Evolutionary conservation across 2,888 invertebrate species (phyloP).

Genomic region (Patella pellucida): DNA sequence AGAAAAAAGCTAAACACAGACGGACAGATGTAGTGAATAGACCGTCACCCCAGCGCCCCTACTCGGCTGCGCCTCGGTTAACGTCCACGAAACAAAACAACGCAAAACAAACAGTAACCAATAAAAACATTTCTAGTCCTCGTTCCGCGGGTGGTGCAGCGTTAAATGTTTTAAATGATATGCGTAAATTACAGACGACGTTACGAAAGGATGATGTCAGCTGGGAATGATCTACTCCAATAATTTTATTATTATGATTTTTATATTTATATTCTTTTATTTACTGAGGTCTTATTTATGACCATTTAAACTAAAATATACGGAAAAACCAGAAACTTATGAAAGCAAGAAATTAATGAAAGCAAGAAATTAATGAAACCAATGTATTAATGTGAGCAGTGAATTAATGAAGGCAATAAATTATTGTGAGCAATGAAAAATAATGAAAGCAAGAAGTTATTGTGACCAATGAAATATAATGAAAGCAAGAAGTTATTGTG

Average conservation of each 20-base stretch:
- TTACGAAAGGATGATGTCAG: conserved; percentile 66
- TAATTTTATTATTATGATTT: background rate
- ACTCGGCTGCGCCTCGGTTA: conserved; percentile 29
- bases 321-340: no score
- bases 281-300: no score
- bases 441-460: no score
- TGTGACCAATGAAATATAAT: no score
- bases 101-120: conserved; percentile 17
- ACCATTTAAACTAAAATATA: no score
- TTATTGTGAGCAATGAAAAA: no score
- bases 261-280: background rate
- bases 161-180: conserved; percentile 63
- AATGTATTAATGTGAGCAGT: no score
- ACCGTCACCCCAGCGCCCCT: conserved; percentile 33
- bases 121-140: conserved; percentile 34
- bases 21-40: conserved; percentile 25
- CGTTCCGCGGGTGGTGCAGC: conserved; percentile 36
- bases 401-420: no score
- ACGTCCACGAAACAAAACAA: conserved; percentile 19
- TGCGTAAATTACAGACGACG: conserved; percentile 67
- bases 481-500: no score
- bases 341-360: no score
- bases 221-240: conserved; percentile 53
- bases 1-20: conserved; percentile 45
- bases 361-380: no score